These are phyloP conservation scores for Pavo muticus DNA, from an alignment of 2,113 vertebrate species.

Conservation along the genomic window DNA sequence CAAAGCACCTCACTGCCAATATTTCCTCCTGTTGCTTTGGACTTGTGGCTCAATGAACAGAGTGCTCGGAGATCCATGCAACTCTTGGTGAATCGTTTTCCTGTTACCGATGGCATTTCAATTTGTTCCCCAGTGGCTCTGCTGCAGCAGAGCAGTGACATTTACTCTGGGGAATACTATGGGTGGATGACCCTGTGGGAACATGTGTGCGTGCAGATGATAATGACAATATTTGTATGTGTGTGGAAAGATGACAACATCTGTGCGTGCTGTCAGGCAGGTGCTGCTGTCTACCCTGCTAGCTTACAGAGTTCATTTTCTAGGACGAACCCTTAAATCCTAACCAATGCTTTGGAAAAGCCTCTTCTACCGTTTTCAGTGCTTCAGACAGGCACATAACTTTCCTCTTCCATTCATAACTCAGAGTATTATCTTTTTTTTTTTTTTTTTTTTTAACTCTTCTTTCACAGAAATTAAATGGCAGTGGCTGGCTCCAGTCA, in stretches of 20 bases:
- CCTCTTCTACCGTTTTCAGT: constrained; percentile 20
- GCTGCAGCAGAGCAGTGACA: background rate
- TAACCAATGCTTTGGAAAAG: constrained; percentile 40
- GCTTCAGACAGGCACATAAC: constrained; percentile 14
- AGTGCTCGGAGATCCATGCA: background rate
- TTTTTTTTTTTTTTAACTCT: background rate
- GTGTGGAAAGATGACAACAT: background rate
- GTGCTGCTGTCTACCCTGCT: background rate
- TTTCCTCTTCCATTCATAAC: constrained; percentile 67
- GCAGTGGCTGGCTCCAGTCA: constrained; percentile 44
- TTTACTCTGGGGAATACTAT: background rate
- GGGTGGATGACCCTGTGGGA: background rate
- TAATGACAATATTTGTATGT: background rate
- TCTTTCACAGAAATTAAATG: constrained; percentile 63
- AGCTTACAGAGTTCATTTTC: background rate
- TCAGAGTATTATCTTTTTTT: background rate
- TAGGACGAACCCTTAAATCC: background rate
- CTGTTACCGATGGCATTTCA: background rate
- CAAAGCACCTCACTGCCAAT: background rate
- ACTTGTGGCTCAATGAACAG: background rate
- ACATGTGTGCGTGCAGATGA: background rate
- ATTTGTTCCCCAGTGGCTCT: background rate
- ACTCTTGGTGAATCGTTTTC: background rate
- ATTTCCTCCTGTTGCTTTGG: background rate
- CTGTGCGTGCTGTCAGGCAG: background rate